Evolutionary conservation across 2,797 vertebrate genomes (phyloP).

Genomic region (Clarias fuscus): DNA sequence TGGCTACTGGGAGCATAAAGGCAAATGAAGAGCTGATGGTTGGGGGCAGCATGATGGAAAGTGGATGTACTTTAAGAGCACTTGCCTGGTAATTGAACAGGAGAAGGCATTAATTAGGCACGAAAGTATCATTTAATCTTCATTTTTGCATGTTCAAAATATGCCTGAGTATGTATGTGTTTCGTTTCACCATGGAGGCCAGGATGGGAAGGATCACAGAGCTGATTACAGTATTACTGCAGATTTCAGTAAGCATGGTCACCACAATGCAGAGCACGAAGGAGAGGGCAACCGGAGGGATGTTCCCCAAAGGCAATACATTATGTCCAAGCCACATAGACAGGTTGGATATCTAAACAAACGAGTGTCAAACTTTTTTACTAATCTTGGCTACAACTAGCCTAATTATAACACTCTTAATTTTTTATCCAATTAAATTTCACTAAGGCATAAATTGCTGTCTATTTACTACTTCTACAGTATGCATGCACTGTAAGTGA

Average conservation of each 20-base stretch:
- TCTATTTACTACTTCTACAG: background rate
- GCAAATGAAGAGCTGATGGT: constrained; percentile 92
- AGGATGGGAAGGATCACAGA: constrained; percentile 94
- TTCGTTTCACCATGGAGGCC: constrained; percentile 86
- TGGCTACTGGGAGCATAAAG: constrained; percentile 96
- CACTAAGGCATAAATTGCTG: background rate
- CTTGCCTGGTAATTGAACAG: constrained; percentile 79
- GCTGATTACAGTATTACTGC: constrained; percentile 28
- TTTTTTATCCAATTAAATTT: background rate
- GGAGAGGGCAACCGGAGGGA: constrained; percentile 24
- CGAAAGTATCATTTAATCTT: constrained; percentile 6
- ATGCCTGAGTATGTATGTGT: background rate
- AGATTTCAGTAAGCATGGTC: constrained; percentile 36
- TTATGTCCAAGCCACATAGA: constrained; percentile 13
- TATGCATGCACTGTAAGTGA: background rate
- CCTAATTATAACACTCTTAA: background rate
- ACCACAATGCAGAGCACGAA: constrained; percentile 27
- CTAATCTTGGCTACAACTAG: background rate
- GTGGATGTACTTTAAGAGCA: constrained; percentile 81
- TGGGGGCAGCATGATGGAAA: constrained; percentile 92
- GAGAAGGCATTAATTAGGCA: constrained; percentile 48
- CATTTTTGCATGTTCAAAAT: background rate
- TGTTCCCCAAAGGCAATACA: constrained; percentile 29
- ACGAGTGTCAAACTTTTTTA: background rate
- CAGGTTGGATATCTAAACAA: constrained; percentile 30